Conservation (phyloP, 2,888 invertebrate genomes). For the Eupithecia exiguata region DNA sequence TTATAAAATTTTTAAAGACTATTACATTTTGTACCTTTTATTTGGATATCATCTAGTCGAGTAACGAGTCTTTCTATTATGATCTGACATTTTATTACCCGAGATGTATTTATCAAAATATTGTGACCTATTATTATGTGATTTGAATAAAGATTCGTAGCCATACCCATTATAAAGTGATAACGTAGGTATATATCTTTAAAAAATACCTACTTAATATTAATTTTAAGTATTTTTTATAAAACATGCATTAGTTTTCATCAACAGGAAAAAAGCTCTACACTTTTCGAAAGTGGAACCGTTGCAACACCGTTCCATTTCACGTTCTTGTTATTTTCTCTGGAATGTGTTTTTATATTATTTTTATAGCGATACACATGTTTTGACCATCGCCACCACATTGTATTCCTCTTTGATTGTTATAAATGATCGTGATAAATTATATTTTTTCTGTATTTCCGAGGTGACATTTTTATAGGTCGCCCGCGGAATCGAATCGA, state of each 20-base stretch:
- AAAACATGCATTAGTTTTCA: not conserved
- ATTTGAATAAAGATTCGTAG: too few relatives aligned
- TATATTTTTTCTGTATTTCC: slow-evolving; percentile 38
- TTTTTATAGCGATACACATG: slow-evolving; percentile 45
- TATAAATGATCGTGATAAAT: slow-evolving; percentile 54
- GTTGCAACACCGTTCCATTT: slow-evolving; percentile 41
- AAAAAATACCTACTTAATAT: not conserved
- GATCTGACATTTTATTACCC: too few relatives aligned
- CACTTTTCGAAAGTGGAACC: slow-evolving; percentile 31
- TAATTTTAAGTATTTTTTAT: not conserved
- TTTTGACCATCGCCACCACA: slow-evolving; percentile 47
- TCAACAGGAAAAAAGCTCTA: slow-evolving; percentile 13
- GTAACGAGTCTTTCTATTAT: not conserved
- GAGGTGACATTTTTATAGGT: slow-evolving; percentile 41
- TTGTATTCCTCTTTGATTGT: slow-evolving; percentile 54
- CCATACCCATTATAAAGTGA: too few relatives aligned
- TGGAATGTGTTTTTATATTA: slow-evolving; percentile 45
- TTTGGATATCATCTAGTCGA: not conserved
- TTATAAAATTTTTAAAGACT: slow-evolving; percentile 16
- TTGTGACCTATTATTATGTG: too few relatives aligned
- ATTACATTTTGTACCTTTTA: slow-evolving; percentile 10
- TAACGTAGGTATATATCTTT: not conserved
- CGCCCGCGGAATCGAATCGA: slow-evolving; percentile 40
- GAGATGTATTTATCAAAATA: too few relatives aligned
- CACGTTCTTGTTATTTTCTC: slow-evolving; percentile 27